Conservation (phyloP, 2,113 vertebrate species). For the Petaurus breviceps region DNA sequence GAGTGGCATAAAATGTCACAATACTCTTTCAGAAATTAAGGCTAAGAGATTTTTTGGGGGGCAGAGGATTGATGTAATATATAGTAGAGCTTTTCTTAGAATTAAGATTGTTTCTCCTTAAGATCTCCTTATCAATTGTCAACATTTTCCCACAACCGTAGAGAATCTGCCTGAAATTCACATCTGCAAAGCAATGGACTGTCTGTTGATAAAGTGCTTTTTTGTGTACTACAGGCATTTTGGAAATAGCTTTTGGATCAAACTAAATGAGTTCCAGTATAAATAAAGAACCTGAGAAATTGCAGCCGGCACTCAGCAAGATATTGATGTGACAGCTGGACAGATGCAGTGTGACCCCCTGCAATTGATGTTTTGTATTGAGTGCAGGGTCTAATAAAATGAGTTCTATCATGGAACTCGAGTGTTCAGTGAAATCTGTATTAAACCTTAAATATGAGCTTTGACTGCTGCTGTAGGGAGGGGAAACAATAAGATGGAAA, state of each 20-base stretch:
- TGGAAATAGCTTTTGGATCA: slow-evolving; percentile 73
- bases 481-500: neutral
- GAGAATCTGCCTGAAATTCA: slow-evolving; percentile 51
- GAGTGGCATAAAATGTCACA: neutral
- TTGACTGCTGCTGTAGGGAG: slow-evolving; percentile 36
- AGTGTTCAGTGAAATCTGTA: slow-evolving; percentile 55
- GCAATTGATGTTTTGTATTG: slow-evolving; percentile 62
- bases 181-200: slow-evolving; percentile 48
- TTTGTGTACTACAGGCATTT: slow-evolving; percentile 64
- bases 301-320: slow-evolving; percentile 60
- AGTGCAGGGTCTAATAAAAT: slow-evolving; percentile 68
- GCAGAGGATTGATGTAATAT: neutral
- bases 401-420: slow-evolving; percentile 50
- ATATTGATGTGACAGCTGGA: slow-evolving; percentile 62
- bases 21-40: neutral
- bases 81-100: slow-evolving; percentile 33
- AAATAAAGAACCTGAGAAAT: slow-evolving; percentile 76
- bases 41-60: neutral
- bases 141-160: neutral
- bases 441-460: slow-evolving; percentile 56
- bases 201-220: slow-evolving; percentile 56
- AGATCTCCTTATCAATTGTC: slow-evolving; percentile 38
- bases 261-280: slow-evolving; percentile 72
- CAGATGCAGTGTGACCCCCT: slow-evolving; percentile 40
- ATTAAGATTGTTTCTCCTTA: slow-evolving; percentile 57